Evolutionary conservation across 2,888 invertebrate genomes (phyloP).

Genomic region (Ernsta delagoae): DNA sequence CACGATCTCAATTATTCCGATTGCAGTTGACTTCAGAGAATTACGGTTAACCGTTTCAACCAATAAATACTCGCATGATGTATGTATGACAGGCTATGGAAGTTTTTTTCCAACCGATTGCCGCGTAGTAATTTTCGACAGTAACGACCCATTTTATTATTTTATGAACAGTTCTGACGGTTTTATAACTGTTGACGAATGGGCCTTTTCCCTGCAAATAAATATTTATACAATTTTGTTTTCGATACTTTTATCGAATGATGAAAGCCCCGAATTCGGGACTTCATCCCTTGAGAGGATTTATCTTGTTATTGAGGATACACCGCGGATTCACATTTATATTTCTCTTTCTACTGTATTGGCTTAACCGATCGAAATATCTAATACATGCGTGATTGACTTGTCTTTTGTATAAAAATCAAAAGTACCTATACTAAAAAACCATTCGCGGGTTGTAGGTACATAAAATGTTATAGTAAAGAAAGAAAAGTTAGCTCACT

Average conservation of each 20-base stretch:
- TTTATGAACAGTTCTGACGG: constrained; percentile 33
- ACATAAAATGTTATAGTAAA: no score
- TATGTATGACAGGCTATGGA: constrained; percentile 27
- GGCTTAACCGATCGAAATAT: background rate
- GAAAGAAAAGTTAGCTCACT: no score
- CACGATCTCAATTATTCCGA: constrained; percentile 24
- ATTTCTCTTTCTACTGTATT: background rate
- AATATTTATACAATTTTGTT: constrained; percentile 32
- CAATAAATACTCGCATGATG: constrained; percentile 35
- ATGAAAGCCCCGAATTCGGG: constrained; percentile 28
- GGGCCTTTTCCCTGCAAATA: constrained; percentile 20
- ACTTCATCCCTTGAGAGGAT: constrained; percentile 30
- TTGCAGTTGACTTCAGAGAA: constrained; percentile 22
- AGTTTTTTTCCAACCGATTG: constrained; percentile 33
- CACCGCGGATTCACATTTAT: constrained; percentile 11
- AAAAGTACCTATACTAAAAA: no score
- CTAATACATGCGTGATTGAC: background rate
- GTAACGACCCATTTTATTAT: constrained; percentile 36
- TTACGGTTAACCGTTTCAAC: constrained; percentile 32
- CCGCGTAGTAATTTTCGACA: constrained; percentile 33
- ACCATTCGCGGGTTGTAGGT: no score
- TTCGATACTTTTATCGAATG: constrained; percentile 28
- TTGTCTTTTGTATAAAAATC: no score
- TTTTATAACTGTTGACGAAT: constrained; percentile 33
- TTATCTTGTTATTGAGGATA: constrained; percentile 30